Conservation (phyloP, 2,113 vertebrate species). For the Archocentrus centrarchus region DNA sequence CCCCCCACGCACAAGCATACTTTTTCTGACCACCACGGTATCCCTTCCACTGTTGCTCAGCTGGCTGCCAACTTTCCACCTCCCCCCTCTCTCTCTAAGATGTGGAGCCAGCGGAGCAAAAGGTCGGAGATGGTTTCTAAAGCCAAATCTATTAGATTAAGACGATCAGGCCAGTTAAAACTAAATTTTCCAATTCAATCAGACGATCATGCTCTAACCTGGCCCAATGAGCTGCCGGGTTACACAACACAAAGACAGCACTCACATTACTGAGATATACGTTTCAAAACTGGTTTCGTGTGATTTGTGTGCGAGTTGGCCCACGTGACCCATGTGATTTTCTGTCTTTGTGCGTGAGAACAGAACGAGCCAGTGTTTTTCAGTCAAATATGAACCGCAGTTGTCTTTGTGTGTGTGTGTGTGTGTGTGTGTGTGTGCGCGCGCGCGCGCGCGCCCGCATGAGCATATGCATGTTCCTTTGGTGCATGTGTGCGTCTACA, state of each 20-base stretch:
- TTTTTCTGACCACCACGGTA: not conserved
- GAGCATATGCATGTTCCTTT: not conserved
- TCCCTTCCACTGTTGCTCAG: not conserved
- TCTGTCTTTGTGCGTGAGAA: constrained; percentile 31
- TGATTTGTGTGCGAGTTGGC: constrained; percentile 53
- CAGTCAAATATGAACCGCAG: constrained; percentile 2
- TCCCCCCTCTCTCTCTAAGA: not conserved
- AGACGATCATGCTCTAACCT: constrained; percentile 20
- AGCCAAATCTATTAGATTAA: constrained; percentile 48
- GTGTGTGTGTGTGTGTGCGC: not conserved
- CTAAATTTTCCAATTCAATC: constrained; percentile 31
- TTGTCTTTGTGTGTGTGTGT: constrained; percentile 1
- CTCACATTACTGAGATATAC: constrained; percentile 27
- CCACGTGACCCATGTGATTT: constrained; percentile 66
- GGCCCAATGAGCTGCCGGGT: constrained; percentile 45
- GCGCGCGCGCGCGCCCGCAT: too few species aligned
- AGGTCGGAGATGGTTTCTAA: constrained; percentile 10
- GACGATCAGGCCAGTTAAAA: constrained; percentile 42
- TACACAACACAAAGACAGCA: constrained; percentile 38
- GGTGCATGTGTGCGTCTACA: not conserved
- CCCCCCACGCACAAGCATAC: not conserved
- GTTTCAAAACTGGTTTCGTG: constrained; percentile 46
- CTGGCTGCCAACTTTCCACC: constrained; percentile 33
- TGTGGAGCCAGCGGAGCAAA: constrained; percentile 27
- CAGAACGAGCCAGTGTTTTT: constrained; percentile 34